phyloP scores from a whole-genome alignment of 2,113 vertebrate species.

The Vidua chalybeata region DNA sequence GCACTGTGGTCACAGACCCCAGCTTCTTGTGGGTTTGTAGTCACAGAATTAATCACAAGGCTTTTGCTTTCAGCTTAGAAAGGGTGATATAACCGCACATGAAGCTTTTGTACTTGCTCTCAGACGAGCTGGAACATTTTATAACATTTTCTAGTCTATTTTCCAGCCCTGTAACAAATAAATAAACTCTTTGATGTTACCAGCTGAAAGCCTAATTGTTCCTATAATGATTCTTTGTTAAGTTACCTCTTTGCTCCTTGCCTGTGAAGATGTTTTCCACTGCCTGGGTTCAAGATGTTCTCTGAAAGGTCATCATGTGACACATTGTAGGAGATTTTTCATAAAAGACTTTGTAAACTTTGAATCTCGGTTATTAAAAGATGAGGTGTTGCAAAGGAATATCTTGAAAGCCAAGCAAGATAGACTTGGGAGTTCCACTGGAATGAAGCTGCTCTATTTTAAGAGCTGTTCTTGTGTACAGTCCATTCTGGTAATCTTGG shows the following conservation, averaged over 20 bases:
- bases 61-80: background rate
- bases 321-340: background rate
- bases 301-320: background rate
- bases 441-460: background rate
- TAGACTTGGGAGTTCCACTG: background rate
- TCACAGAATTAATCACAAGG: background rate
- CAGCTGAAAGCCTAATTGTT: slow-evolving; percentile 10
- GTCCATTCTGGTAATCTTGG: background rate
- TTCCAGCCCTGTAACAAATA: background rate
- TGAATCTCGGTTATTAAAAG: background rate
- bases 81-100: background rate
- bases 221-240: background rate
- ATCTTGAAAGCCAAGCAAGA: background rate
- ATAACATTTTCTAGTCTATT: slow-evolving; percentile 22
- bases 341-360: background rate
- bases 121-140: background rate
- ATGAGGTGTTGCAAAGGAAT: background rate
- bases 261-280: slow-evolving; percentile 3
- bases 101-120: background rate
- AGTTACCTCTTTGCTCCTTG: background rate
- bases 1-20: background rate
- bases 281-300: background rate
- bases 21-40: background rate
- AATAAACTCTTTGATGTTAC: slow-evolving; percentile 20
- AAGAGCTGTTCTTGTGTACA: background rate